Evolutionary conservation across 2,113 vertebrate species (phyloP).

Genomic region (Zootoca vivipara): DNA sequence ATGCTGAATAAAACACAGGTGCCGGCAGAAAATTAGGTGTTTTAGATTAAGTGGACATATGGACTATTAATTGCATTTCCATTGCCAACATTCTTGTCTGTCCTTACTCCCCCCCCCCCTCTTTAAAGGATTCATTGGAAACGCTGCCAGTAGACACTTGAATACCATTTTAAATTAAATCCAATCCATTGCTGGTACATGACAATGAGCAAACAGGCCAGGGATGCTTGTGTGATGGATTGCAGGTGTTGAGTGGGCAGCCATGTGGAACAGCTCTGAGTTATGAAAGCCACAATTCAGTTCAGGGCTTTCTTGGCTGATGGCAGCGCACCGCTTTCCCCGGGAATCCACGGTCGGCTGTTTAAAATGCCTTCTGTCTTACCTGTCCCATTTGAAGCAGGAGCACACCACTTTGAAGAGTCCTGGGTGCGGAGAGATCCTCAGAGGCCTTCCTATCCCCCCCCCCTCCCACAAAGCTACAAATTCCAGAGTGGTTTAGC

Average conservation of each 20-base stretch:
- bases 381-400: too few species aligned
- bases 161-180: conserved; percentile 50
- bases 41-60: conserved; percentile 4
- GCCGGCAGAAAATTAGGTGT: conserved; percentile 1
- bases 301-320: conserved; percentile 30
- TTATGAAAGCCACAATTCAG: conserved; percentile 40
- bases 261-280: conserved; percentile 53
- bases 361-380: not conserved
- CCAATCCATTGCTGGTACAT: not conserved
- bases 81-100: not conserved
- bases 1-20: conserved; percentile 39
- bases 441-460: too few species aligned
- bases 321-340: conserved; percentile 10
- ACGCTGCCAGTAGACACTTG: conserved; percentile 28
- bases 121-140: conserved; percentile 17
- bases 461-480: too few species aligned
- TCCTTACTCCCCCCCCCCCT: not conserved
- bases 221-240: conserved; percentile 40
- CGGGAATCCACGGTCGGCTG: conserved; percentile 16
- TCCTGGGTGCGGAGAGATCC: too few species aligned
- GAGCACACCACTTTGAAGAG: too few species aligned
- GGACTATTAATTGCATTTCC: conserved; percentile 20
- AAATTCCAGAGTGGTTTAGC: too few species aligned
- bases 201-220: conserved; percentile 29
- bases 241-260: conserved; percentile 32